A percentile compares a stretch with the other conserved stretches of the same genome.
Conservation (phyloP, 2,888 invertebrate species). For the Caenorhabditis panamensis region DNA sequence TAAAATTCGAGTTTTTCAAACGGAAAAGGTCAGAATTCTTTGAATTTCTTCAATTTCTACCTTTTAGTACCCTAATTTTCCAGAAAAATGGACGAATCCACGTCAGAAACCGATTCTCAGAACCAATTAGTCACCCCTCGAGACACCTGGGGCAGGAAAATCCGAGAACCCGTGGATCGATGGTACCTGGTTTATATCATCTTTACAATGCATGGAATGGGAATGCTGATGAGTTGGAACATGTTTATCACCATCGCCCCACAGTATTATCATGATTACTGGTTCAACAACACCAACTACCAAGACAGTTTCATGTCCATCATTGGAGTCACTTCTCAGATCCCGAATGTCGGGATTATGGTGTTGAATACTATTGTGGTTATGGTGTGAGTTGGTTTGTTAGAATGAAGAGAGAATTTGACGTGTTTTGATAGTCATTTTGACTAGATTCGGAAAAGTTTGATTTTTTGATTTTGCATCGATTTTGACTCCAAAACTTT, state of each 20-base stretch:
- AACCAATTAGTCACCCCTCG: conserved; percentile 35
- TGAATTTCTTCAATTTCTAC: no score
- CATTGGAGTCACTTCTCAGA: conserved; percentile 91
- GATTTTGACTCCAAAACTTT: no score
- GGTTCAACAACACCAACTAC: conserved; percentile 85
- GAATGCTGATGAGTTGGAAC: conserved; percentile 72
- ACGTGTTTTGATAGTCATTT: background rate
- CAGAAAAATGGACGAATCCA: conserved; percentile 32
- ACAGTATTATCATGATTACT: conserved; percentile 88
- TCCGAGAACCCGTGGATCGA: conserved; percentile 50
- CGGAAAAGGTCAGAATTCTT: background rate
- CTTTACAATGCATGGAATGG: conserved; percentile 69
- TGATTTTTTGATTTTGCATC: background rate
- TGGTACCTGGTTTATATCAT: conserved; percentile 66
- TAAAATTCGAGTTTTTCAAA: no score
- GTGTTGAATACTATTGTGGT: conserved; percentile 78
- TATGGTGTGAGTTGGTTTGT: conserved; percentile 59
- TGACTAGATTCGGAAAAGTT: background rate
- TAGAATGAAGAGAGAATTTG: background rate
- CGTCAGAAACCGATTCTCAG: conserved; percentile 18
- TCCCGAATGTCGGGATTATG: conserved; percentile 94
- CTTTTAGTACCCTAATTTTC: no score
- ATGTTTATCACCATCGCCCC: conserved; percentile 73
- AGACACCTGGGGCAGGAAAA: conserved; percentile 51
- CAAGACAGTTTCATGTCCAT: conserved; percentile 89